phyloP scores from a whole-genome alignment of 2,113 vertebrate species.

The Cynoglossus semilaevis region DNA sequence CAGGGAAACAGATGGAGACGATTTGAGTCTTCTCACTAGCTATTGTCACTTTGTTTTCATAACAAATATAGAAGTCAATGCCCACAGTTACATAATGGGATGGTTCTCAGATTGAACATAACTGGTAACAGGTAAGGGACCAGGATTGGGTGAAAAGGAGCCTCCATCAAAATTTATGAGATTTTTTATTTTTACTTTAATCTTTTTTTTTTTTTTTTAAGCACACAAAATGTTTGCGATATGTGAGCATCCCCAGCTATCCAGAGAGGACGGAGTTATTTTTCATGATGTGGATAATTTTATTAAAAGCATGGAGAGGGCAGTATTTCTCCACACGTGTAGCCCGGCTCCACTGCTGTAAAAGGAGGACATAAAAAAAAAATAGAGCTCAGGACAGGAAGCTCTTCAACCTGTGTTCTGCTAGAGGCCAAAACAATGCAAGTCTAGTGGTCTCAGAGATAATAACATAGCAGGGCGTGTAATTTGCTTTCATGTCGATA shows the following conservation, averaged over 20 bases:
- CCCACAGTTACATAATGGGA: too few species aligned
- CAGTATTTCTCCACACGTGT: slow-evolving; percentile 32
- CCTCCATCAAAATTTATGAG: too few species aligned
- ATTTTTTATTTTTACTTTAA: too few species aligned
- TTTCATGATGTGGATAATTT: slow-evolving; percentile 28
- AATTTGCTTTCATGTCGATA: slow-evolving; percentile 57
- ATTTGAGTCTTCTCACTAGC: too few species aligned
- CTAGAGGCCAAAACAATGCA: slow-evolving; percentile 37
- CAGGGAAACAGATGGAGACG: too few species aligned
- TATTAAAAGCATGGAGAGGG: slow-evolving; percentile 44
- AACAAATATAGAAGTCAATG: too few species aligned
- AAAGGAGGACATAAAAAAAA: slow-evolving; percentile 38
- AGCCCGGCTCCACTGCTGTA: slow-evolving; percentile 2
- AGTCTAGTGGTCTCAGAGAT: slow-evolving; percentile 34
- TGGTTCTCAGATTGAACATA: too few species aligned
- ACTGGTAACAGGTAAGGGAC: too few species aligned
- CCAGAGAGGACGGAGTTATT: slow-evolving; percentile 4
- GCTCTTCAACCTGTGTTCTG: slow-evolving; percentile 36
- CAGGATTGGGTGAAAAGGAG: too few species aligned
- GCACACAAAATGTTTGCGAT: too few species aligned
- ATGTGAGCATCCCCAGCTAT: slow-evolving; percentile 12
- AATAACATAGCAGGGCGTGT: slow-evolving; percentile 52
- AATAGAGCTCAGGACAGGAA: slow-evolving; percentile 49
- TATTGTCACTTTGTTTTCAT: too few species aligned
- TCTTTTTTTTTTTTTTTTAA: too few species aligned